phyloP scores from a whole-genome alignment of 2,888 invertebrate genomes.

The Tinea pellionella region DNA sequence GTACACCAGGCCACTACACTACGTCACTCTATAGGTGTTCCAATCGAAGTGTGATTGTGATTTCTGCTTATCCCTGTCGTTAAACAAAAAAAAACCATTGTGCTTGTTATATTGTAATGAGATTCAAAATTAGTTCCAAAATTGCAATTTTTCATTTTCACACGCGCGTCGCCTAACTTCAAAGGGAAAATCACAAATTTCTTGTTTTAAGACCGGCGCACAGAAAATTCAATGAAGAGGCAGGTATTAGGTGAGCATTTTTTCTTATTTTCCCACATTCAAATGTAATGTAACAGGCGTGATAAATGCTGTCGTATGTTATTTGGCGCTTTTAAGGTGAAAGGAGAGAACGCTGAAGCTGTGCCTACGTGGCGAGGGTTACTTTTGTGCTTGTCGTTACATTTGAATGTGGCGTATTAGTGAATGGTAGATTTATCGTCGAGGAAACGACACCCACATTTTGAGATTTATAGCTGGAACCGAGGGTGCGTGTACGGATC shows the following conservation, averaged over 20 bases:
- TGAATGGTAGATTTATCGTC: slow-evolving; percentile 56
- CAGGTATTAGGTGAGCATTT: not conserved
- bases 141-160: no score
- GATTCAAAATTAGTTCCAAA: no score
- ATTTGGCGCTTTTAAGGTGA: slow-evolving; percentile 31
- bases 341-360: slow-evolving; percentile 1
- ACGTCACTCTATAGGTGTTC: no score
- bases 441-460: slow-evolving; percentile 33
- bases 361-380: slow-evolving; percentile 6
- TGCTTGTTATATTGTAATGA: no score
- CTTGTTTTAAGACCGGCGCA: not conserved
- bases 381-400: slow-evolving; percentile 27
- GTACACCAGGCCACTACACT: no score
- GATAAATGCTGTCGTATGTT: slow-evolving; percentile 41
- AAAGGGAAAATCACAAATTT: not conserved
- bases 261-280: not conserved
- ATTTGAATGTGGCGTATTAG: slow-evolving; percentile 62
- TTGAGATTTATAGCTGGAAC: slow-evolving; percentile 39
- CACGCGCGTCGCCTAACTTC: no score
- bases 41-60: no score
- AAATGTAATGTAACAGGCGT: slow-evolving; percentile 9
- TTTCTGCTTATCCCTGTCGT: no score
- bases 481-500: slow-evolving; percentile 1
- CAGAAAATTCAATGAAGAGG: slow-evolving; percentile 1
- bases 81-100: no score